Conservation (phyloP, 2,113 vertebrate species). For the Brachyhypopomus gauderio region DNA sequence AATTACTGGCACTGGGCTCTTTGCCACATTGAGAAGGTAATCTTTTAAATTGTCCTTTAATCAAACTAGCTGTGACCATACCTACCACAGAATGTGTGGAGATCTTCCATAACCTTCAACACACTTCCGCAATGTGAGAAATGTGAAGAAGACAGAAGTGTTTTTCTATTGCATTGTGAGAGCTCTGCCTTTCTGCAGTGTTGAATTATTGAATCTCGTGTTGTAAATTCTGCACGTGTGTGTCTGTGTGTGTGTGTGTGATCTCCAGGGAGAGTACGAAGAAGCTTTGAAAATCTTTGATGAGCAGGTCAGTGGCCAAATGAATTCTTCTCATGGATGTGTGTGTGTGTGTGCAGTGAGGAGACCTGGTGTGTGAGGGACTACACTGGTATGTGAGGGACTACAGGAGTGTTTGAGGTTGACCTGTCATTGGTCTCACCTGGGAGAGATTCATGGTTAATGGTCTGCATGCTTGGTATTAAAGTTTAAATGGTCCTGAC, state of each 20-base stretch:
- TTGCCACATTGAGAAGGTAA: conserved; percentile 91
- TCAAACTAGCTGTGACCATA: not conserved
- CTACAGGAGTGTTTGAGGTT: no score
- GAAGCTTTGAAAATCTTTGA: conserved; percentile 88
- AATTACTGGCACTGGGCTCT: conserved; percentile 99
- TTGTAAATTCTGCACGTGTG: conserved; percentile 26
- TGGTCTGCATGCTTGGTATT: no score
- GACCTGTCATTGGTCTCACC: no score
- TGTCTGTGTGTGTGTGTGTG: conserved; percentile 10
- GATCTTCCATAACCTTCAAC: not conserved
- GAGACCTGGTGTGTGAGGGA: not conserved
- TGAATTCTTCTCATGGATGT: not conserved
- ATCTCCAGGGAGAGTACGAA: conserved; percentile 86
- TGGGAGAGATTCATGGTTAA: no score
- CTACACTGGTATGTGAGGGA: no score
- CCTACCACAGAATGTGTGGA: not conserved
- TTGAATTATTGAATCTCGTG: conserved; percentile 39
- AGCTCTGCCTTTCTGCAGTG: not conserved
- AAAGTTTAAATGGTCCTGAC: no score
- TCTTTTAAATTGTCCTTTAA: conserved; percentile 43
- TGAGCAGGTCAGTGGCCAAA: conserved; percentile 77
- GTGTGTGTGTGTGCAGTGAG: not conserved
- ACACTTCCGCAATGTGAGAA: not conserved
- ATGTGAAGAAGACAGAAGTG: not conserved
- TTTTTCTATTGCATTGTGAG: not conserved